phyloP scores from a whole-genome alignment of 2,797 vertebrate genomes.

The Pterois miles region DNA sequence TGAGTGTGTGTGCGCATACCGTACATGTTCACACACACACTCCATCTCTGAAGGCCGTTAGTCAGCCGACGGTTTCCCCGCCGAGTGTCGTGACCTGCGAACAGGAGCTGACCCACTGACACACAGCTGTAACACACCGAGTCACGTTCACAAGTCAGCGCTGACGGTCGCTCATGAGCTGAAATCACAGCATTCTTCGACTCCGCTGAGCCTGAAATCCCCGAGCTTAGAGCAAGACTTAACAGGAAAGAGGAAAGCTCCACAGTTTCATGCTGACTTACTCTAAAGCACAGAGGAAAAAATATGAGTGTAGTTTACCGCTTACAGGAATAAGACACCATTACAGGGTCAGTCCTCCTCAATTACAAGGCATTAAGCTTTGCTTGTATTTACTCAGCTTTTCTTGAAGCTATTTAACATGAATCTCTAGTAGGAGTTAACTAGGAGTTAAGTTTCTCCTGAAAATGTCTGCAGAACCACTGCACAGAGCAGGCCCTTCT shows the following conservation, averaged over 20 bases:
- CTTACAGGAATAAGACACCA: neutral
- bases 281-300: neutral
- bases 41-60: neutral
- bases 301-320: neutral
- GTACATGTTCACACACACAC: slow-evolving; percentile 5
- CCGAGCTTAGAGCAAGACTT: slow-evolving; percentile 17
- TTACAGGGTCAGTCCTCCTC: neutral
- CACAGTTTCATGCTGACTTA: slow-evolving; percentile 4
- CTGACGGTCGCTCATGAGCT: slow-evolving; percentile 30
- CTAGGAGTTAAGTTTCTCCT: neutral
- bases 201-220: slow-evolving; percentile 17
- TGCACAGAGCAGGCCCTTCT: too few species aligned
- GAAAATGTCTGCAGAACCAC: too few species aligned
- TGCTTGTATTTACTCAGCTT: neutral
- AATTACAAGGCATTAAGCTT: neutral
- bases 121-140: slow-evolving; percentile 12
- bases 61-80: slow-evolving; percentile 15
- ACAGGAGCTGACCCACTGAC: slow-evolving; percentile 42
- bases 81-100: slow-evolving; percentile 8
- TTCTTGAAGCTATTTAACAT: neutral
- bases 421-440: too few species aligned
- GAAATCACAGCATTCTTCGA: slow-evolving; percentile 19
- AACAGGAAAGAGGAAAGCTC: slow-evolving; percentile 22
- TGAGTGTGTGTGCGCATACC: neutral
- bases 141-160: slow-evolving; percentile 31